phyloP scores from a whole-genome alignment of 2,888 invertebrate genomes.

The Crepidodera aurea region DNA sequence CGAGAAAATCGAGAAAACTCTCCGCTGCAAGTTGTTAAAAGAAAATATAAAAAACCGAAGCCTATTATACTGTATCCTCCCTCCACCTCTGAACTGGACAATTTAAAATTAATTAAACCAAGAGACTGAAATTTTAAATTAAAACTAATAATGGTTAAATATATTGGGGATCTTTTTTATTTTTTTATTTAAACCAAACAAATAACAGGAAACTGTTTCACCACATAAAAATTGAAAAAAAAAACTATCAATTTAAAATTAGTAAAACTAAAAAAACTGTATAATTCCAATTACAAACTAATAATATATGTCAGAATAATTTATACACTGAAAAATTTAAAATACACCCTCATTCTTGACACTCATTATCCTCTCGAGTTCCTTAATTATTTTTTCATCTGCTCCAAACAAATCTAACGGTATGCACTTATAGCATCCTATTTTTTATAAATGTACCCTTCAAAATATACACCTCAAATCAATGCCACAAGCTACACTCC shows the following conservation, averaged over 20 bases:
- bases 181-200: neutral
- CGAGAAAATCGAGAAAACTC: too few species aligned
- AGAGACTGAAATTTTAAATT: too few species aligned
- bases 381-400: neutral
- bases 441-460: neutral
- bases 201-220: too few species aligned
- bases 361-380: neutral
- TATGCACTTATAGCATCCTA: neutral
- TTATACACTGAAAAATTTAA: neutral
- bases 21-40: too few species aligned
- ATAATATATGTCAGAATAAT: neutral
- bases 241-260: neutral
- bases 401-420: neutral
- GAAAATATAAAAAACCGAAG: too few species aligned
- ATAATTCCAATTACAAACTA: constrained; percentile 1
- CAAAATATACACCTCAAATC: neutral
- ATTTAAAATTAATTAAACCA: too few species aligned
- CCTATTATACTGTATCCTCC: too few species aligned
- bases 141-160: too few species aligned
- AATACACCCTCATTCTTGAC: neutral
- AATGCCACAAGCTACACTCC: neutral
- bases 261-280: too few species aligned
- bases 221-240: neutral
- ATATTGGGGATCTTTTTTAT: too few species aligned
- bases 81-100: too few species aligned